Base-by-base conservation (phyloP, 2,888 invertebrate species). In the Raillietiella orientalis region DNA sequence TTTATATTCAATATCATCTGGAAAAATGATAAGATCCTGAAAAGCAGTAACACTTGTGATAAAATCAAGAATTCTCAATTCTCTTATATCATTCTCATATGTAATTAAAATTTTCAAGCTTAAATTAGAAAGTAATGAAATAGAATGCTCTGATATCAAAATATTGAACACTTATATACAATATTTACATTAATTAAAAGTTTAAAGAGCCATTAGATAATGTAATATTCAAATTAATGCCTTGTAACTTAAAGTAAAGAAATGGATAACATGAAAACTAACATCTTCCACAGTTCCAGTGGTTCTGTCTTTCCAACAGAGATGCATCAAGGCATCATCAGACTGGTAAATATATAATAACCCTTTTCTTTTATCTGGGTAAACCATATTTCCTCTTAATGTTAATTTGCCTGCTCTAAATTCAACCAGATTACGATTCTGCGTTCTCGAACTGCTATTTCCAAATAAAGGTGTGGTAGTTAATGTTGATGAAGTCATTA, bases 271-370 rank as follows among this genome's bases (percentile, higher is more conserved):
- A 22, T 11, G 31, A 3, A 10, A 29, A 38, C 52, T 49, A 46
- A 62, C 64, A 50, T 96, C 93, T 51, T 93, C 93, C 8, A 82
- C 69, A 35, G 67, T 64, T 27, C 84, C 82, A 23, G 69, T 63
- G 23, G 70, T 66, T 24, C 96, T 64, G 50, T 99, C 93, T 51
- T 93, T 93, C 96, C 96, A 96, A 47, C 93, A 93, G 44, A 96
- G 90, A 50, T 96, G 96, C 71, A 93, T 87, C 29, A 96, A 49
- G 1, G 79, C 75, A 48, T 96, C 96, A 37, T 90, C 87, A 27
- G 82, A 74, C 46, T 93, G 93, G 43, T 82, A 75, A 28, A 96
- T 64, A 44, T 84, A 96, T 9, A 93, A 56, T 15, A 74, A 53
- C 4, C 96, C 96, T 52, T 93, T 93, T 39, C 87, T 63, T 36